phyloP scores from a whole-genome alignment of 2,113 vertebrate species.

The Sitta europaea region DNA sequence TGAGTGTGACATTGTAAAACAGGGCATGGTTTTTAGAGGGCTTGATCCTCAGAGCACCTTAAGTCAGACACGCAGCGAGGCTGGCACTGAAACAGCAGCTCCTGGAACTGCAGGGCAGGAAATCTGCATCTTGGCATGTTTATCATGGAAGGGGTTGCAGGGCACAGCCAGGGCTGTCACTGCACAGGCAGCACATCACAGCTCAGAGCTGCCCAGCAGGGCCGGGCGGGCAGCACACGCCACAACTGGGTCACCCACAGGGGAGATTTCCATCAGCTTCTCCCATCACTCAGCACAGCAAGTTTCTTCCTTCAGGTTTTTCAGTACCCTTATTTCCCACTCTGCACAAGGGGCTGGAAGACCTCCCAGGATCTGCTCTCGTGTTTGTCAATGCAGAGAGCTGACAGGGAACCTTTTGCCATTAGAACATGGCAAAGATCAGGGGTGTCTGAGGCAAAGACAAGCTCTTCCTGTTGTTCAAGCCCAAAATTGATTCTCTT shows the following conservation, averaged over 20 bases:
- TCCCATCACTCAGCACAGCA: neutral
- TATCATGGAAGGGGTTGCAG: neutral
- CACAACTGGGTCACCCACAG: neutral
- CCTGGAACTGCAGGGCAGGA: neutral
- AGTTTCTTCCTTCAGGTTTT: neutral
- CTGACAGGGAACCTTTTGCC: neutral
- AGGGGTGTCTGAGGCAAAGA: neutral
- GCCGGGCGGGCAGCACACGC: neutral
- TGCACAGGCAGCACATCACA: neutral
- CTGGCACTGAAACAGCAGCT: neutral
- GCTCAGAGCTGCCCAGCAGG: neutral
- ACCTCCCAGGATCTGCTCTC: neutral
- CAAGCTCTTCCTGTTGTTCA: neutral
- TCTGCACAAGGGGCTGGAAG: neutral
- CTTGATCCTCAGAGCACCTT: neutral
- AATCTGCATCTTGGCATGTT: neutral
- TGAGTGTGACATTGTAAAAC: neutral
- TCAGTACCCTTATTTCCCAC: neutral
- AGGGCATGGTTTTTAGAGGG: neutral
- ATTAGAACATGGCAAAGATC: accelerated
- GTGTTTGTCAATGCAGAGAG: neutral
- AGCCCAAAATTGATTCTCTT: neutral
- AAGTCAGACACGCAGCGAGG: neutral
- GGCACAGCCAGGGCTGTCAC: neutral
- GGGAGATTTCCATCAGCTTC: neutral